Conservation (phyloP, 1,140 invertebrate species). For the Drosophila rhopaloa region DNA sequence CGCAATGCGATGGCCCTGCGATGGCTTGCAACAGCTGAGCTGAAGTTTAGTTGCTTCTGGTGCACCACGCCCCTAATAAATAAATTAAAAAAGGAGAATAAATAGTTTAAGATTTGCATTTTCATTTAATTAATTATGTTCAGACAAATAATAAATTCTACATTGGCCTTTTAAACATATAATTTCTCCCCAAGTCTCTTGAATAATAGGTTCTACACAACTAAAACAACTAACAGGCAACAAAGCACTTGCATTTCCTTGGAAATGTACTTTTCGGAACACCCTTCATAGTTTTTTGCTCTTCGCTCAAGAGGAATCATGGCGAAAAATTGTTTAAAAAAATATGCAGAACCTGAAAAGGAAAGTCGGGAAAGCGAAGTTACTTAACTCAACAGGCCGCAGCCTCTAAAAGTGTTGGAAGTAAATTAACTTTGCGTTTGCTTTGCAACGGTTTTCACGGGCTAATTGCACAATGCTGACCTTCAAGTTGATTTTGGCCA, state of each 20-base stretch:
- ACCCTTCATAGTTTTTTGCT: constrained; percentile 11
- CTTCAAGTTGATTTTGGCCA: constrained; percentile 66
- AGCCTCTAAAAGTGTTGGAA: constrained; percentile 43
- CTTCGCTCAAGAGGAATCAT: constrained; percentile 24
- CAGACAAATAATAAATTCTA: too few relatives aligned
- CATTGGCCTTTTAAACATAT: too few relatives aligned
- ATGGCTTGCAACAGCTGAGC: constrained; percentile 64
- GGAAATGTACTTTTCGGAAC: constrained; percentile 22
- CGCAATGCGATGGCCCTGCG: constrained; percentile 93
- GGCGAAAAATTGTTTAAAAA: constrained; percentile 50
- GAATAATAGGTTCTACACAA: background rate
- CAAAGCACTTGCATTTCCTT: constrained; percentile 16
- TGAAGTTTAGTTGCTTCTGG: constrained; percentile 92
- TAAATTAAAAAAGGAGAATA: constrained; percentile 85
- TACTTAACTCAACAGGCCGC: constrained; percentile 50
- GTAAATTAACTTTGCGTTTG: constrained; percentile 73
- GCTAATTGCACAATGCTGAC: constrained; percentile 74
- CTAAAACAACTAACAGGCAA: background rate
- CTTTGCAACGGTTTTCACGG: constrained; percentile 62
- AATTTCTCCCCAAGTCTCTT: too few relatives aligned
- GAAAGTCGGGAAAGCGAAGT: constrained; percentile 26
- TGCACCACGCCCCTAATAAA: constrained; percentile 93
- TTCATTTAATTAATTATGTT: background rate
- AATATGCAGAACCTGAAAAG: constrained; percentile 27
- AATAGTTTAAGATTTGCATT: background rate